Conservation (phyloP, 1,140 invertebrate genomes). For the Drosophila jambulina region DNA sequence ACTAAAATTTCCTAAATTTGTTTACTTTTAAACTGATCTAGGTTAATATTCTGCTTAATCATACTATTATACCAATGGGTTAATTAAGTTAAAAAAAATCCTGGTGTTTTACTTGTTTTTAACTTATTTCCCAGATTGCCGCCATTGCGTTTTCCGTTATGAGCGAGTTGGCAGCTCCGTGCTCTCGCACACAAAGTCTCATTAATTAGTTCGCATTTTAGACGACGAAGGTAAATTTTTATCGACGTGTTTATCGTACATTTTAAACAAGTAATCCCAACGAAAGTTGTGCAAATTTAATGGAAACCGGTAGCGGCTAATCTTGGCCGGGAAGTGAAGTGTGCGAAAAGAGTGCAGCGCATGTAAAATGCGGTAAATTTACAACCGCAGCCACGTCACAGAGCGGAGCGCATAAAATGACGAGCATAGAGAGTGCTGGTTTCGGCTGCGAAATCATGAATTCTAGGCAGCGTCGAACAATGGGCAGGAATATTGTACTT, state of each 20-base stretch:
- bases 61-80: background rate
- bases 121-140: conserved; percentile 37
- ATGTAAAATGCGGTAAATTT: conserved; percentile 75
- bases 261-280: conserved; percentile 48
- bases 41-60: background rate
- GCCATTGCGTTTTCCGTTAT: conserved; percentile 58
- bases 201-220: conserved; percentile 83
- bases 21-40: conserved; percentile 15
- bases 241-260: conserved; percentile 68
- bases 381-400: conserved; percentile 76
- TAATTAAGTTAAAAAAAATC: no score
- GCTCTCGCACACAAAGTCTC: conserved; percentile 67
- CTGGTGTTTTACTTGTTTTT: background rate
- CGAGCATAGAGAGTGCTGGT: conserved; percentile 39
- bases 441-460: conserved; percentile 55
- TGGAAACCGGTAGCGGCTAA: conserved; percentile 66
- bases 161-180: conserved; percentile 60
- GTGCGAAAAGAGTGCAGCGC: conserved; percentile 23
- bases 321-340: conserved; percentile 32
- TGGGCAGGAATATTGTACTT: conserved; percentile 30
- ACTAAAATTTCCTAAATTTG: background rate
- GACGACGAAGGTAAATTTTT: conserved; percentile 80
- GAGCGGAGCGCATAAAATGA: conserved; percentile 47
- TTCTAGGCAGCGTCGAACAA: conserved; percentile 44
- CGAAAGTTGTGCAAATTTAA: conserved; percentile 46